Conservation (phyloP, 2,113 vertebrate species). For the Labrus mixtus region DNA sequence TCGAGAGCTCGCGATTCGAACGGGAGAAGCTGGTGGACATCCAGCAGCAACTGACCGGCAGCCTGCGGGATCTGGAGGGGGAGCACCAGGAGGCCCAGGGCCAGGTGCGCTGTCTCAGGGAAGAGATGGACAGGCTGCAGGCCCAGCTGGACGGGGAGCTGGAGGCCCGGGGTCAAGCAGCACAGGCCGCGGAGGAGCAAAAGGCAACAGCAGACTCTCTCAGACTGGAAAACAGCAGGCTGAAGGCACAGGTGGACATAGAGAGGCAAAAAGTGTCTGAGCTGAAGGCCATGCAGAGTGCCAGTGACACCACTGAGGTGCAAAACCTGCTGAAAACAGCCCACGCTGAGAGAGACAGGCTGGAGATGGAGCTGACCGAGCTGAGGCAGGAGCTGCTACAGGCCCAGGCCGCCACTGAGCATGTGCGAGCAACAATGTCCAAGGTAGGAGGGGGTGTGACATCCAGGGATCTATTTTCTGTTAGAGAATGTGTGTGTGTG, state of each 20-base stretch:
- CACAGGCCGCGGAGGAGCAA: conserved; percentile 84
- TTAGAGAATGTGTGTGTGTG: not conserved
- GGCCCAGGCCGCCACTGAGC: conserved; percentile 86
- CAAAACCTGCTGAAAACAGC: conserved; percentile 88
- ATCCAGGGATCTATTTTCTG: not conserved
- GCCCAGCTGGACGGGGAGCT: conserved; percentile 84
- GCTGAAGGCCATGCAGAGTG: conserved; percentile 83
- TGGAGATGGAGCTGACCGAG: conserved; percentile 87
- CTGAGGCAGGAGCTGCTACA: conserved; percentile 89
- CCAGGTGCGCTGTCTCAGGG: conserved; percentile 81
- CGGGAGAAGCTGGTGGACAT: conserved; percentile 95
- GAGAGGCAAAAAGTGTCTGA: conserved; percentile 89
- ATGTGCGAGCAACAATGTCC: conserved; percentile 81
- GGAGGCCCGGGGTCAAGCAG: conserved; percentile 67
- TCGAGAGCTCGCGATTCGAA: conserved; percentile 92
- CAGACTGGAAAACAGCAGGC: conserved; percentile 87
- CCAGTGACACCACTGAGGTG: conserved; percentile 83
- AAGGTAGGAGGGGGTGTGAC: conserved; percentile 83
- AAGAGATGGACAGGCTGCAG: conserved; percentile 87
- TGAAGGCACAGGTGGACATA: conserved; percentile 89
- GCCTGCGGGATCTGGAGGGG: conserved; percentile 89
- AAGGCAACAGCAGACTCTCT: conserved; percentile 83
- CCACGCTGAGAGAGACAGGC: conserved; percentile 88
- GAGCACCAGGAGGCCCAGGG: conserved; percentile 91
- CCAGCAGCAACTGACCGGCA: conserved; percentile 94